These are phyloP conservation scores for Ichneumon xanthorius DNA, from an alignment of 2,888 invertebrate genomes.

Conservation along the genomic window DNA sequence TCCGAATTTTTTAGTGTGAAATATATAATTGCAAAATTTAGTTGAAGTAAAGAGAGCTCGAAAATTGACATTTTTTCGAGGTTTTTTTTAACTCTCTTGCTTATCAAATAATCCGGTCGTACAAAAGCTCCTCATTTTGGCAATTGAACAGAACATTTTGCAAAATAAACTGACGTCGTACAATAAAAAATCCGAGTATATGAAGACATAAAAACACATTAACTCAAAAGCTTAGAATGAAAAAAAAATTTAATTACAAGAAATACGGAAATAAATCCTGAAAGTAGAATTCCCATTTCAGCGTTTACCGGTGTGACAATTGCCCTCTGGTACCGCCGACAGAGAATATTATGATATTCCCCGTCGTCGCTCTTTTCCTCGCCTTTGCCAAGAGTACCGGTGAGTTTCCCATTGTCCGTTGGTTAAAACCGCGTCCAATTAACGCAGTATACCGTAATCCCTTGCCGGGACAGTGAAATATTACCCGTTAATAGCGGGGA, in stretches of 20 bases:
- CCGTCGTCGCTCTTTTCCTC: slow-evolving; percentile 17
- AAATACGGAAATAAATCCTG: slow-evolving; percentile 11
- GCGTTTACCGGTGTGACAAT: slow-evolving; percentile 28
- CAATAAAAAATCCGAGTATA: not conserved
- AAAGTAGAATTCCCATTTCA: slow-evolving; percentile 28
- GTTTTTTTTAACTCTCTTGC: too few relatives aligned
- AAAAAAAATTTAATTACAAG: not conserved
- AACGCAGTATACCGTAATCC: slow-evolving; percentile 66
- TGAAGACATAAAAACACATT: not conserved
- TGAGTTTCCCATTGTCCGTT: slow-evolving; percentile 59
- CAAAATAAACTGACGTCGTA: too few relatives aligned
- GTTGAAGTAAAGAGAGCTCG: slow-evolving; percentile 42
- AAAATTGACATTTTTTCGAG: slow-evolving; percentile 22
- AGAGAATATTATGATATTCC: slow-evolving; percentile 57
- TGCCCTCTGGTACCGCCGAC: slow-evolving; percentile 29
- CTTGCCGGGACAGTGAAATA: slow-evolving; percentile 30
- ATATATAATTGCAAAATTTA: not conserved
- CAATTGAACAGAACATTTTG: not conserved
- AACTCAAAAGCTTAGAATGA: not conserved
- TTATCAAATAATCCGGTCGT: too few relatives aligned
- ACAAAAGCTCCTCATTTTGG: not conserved
- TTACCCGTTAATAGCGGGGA: slow-evolving; percentile 23
- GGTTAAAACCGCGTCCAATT: slow-evolving; percentile 64
- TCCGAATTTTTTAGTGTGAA: too few relatives aligned
- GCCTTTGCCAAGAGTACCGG: slow-evolving; percentile 17